Evolutionary conservation across 2,113 vertebrate species (phyloP).

Genomic region (Psammodynastes pulverulentus): DNA sequence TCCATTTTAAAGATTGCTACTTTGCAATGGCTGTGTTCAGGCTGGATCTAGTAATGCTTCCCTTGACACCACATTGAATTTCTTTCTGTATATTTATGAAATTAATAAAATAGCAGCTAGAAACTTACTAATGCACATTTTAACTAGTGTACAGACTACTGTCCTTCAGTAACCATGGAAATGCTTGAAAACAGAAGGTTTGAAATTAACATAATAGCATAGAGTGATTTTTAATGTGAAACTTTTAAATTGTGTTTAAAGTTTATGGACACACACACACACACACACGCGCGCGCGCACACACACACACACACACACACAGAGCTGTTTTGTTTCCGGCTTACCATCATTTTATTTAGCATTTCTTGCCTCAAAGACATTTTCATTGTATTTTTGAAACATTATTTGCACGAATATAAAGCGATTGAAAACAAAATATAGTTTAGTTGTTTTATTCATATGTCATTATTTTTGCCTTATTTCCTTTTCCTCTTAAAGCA

Average conservation of each 20-base stretch:
- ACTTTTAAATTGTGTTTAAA: not conserved
- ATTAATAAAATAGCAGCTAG: conserved; percentile 6
- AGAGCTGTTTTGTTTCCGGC: not conserved
- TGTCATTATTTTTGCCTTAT: not conserved
- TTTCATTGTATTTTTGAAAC: not conserved
- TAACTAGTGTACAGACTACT: not conserved
- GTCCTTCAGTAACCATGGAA: not conserved
- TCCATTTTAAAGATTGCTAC: conserved; percentile 31
- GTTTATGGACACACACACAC: not conserved
- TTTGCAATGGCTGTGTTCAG: not conserved
- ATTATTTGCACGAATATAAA: not conserved
- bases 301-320: not conserved
- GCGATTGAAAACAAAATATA: not conserved
- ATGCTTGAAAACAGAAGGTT: not conserved
- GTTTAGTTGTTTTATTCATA: not conserved
- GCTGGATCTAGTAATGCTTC: conserved; percentile 35
- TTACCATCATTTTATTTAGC: not conserved
- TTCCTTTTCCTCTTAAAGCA: not conserved
- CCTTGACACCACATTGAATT: conserved; percentile 22
- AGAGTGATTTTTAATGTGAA: not conserved
- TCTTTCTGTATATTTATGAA: conserved; percentile 23
- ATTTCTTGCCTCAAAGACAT: not conserved
- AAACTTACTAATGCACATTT: not conserved
- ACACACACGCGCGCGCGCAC: not conserved
- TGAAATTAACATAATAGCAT: not conserved